A percentile compares a stretch with the other conserved stretches of the same genome.
phyloP scores from a whole-genome alignment of 2,797 vertebrate genomes.

The Anomalospiza imberbis region DNA sequence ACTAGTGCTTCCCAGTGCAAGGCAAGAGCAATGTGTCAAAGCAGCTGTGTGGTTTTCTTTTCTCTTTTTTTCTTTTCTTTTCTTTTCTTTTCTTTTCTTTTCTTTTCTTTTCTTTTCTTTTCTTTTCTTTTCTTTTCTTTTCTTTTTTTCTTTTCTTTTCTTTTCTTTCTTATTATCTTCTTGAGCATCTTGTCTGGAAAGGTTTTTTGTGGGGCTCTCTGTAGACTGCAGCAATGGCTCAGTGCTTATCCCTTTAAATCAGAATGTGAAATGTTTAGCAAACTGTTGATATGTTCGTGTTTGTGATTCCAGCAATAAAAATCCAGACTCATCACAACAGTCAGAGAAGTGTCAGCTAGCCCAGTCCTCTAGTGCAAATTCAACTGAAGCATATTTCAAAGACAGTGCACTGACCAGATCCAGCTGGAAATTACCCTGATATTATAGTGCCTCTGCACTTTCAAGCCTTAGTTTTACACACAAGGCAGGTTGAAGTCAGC shows the following conservation, averaged over 20 bases:
- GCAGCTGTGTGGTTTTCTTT: neutral
- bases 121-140: neutral
- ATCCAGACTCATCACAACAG: neutral
- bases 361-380: neutral
- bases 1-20: neutral
- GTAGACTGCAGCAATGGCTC: neutral
- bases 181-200: neutral
- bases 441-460: neutral
- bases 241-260: neutral
- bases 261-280: neutral
- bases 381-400: neutral
- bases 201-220: neutral
- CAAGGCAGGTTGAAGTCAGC: rapidly evolving
- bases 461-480: neutral
- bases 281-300: neutral
- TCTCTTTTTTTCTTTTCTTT: too few relatives aligned
- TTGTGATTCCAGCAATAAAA: neutral
- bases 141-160: too few relatives aligned
- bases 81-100: neutral
- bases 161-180: neutral
- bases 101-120: neutral
- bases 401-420: neutral
- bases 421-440: neutral
- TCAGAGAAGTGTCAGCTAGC: neutral
- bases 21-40: neutral